These are phyloP conservation scores for Rhinogobio ventralis DNA, from an alignment of 2,797 vertebrate genomes.

Conservation along the genomic window DNA sequence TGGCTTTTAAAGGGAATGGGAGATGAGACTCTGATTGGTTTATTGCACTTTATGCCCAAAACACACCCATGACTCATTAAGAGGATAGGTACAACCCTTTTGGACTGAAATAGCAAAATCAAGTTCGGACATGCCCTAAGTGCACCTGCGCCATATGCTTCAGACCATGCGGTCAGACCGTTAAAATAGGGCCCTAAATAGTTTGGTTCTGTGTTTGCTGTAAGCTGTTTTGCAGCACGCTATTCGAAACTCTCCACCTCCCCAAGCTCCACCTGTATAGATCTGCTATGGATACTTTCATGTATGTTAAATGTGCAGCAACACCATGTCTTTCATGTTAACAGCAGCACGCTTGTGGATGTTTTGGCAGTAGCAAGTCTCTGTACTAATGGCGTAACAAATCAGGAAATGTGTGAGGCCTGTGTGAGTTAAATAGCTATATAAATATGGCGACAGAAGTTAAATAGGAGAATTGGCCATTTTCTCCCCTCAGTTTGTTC, in stretches of 20 bases:
- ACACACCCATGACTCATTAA: too few relatives aligned
- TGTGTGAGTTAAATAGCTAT: constrained; percentile 46
- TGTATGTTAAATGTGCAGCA: not conserved
- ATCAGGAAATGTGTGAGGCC: too few relatives aligned
- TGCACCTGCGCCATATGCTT: too few relatives aligned
- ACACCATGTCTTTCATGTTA: not conserved
- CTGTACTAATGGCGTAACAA: not conserved
- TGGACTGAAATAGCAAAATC: too few relatives aligned
- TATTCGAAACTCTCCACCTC: not conserved
- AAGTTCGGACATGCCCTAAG: too few relatives aligned
- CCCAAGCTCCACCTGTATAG: not conserved
- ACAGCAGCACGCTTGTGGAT: too few relatives aligned
- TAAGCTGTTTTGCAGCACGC: not conserved
- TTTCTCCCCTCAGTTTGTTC: constrained; percentile 27
- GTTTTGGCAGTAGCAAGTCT: too few relatives aligned
- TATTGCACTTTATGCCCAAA: too few relatives aligned
- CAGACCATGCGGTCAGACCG: too few relatives aligned
- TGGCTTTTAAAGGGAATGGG: too few relatives aligned
- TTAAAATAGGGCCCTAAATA: not conserved
- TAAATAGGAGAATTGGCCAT: constrained; percentile 52
- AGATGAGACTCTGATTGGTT: too few relatives aligned
- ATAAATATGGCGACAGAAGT: constrained; percentile 50
- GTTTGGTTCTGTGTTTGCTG: not conserved
- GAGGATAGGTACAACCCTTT: too few relatives aligned
- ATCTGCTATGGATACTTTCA: not conserved